These are phyloP conservation scores for Nannobrachium achirus DNA, from an alignment of 2,113 vertebrate species.

Conservation along the genomic window DNA sequence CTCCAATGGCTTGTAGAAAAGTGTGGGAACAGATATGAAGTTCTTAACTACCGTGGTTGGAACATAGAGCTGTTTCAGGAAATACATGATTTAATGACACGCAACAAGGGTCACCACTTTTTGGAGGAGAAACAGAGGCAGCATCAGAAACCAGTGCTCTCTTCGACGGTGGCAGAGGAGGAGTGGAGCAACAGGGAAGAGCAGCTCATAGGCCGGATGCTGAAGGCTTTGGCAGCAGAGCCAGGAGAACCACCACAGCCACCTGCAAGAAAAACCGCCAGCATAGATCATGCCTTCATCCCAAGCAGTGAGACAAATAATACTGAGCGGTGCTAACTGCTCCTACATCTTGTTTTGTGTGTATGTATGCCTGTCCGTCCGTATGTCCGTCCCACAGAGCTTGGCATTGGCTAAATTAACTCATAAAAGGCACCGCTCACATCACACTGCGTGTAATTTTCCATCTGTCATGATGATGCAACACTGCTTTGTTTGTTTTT, in stretches of 20 bases:
- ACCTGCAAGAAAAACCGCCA: neutral
- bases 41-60: neutral
- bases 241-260: neutral
- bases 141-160: neutral
- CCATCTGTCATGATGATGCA: no score
- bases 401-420: no score
- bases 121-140: neutral
- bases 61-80: neutral
- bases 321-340: no score
- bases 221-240: slow-evolving; percentile 27
- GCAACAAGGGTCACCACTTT: slow-evolving; percentile 24
- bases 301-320: slow-evolving; percentile 22
- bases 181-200: slow-evolving; percentile 35
- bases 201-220: slow-evolving; percentile 26
- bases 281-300: slow-evolving; percentile 15
- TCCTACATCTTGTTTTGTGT: no score
- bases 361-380: no score
- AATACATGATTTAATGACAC: neutral
- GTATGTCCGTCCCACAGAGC: no score
- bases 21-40: slow-evolving; percentile 10
- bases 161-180: slow-evolving; percentile 17
- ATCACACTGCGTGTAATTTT: no score
- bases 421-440: no score
- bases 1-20: slow-evolving; percentile 1
- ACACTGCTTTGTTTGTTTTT: no score